A percentile compares a stretch with the other conserved stretches of the same genome.
These are phyloP conservation scores for Protonemura montana DNA, from an alignment of 2,888 invertebrate species.

Conservation along the genomic window DNA sequence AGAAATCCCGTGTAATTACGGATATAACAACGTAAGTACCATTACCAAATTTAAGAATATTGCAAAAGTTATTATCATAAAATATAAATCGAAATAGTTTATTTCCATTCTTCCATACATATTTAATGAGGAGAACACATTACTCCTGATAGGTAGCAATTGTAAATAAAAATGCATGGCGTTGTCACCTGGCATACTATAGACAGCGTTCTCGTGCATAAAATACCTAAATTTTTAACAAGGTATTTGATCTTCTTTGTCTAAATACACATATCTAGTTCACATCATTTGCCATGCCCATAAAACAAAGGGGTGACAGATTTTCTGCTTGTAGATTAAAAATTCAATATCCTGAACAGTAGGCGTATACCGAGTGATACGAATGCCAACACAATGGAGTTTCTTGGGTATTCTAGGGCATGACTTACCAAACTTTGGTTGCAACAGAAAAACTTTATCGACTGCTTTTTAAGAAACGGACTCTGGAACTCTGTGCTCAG, in stretches of 20 bases:
- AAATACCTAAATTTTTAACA: background rate
- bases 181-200: background rate
- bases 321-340: background rate
- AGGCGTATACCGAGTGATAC: background rate
- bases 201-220: background rate
- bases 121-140: background rate
- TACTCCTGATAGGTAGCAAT: background rate
- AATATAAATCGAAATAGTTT: background rate
- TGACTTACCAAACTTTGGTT: background rate
- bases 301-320: constrained; percentile 8
- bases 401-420: background rate
- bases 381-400: background rate
- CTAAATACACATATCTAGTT: background rate
- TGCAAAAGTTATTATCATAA: background rate
- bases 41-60: background rate
- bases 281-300: background rate
- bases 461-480: background rate
- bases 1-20: background rate
- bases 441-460: background rate
- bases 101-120: background rate
- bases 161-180: background rate
- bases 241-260: background rate
- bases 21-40: constrained; percentile 12
- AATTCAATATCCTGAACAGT: background rate
- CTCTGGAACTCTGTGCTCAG: background rate